A percentile compares a stretch with the other conserved stretches of the same genome.
phyloP scores from a whole-genome alignment of 2,888 invertebrate genomes.

The Polydrusus cervinus region DNA sequence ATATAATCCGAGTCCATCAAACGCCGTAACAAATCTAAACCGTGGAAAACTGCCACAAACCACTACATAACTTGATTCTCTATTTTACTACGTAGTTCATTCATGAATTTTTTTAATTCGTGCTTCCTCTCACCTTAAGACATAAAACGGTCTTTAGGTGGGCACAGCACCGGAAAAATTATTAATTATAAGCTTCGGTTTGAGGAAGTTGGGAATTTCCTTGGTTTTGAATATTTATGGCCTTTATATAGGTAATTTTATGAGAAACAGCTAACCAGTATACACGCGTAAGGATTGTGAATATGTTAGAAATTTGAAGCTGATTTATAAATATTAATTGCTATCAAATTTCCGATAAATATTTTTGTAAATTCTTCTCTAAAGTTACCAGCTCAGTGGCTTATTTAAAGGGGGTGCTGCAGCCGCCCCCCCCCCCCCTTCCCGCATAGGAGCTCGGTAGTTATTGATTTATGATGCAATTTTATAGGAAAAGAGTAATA shows the following conservation, averaged over 20 bases:
- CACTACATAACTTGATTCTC: not conserved
- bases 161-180: constrained; percentile 4
- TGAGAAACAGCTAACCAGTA: not conserved
- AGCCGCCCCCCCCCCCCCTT: no score
- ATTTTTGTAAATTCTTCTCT: no score
- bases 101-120: not conserved
- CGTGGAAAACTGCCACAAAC: not conserved
- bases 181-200: not conserved
- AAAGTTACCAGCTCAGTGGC: no score
- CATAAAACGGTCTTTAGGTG: constrained; percentile 1
- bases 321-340: no score
- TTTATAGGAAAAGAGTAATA: no score
- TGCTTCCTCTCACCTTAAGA: constrained; percentile 1
- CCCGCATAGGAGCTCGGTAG: no score
- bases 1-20: not conserved
- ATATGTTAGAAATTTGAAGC: no score
- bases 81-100: not conserved
- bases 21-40: not conserved
- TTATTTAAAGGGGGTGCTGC: no score
- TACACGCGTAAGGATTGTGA: no score
- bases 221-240: not conserved
- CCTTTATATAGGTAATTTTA: no score
- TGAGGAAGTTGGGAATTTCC: constrained; percentile 1
- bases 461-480: no score
- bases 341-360: no score